Evolutionary conservation across 2,113 vertebrate genomes (phyloP).

Genomic region (Leptosomus discolor): DNA sequence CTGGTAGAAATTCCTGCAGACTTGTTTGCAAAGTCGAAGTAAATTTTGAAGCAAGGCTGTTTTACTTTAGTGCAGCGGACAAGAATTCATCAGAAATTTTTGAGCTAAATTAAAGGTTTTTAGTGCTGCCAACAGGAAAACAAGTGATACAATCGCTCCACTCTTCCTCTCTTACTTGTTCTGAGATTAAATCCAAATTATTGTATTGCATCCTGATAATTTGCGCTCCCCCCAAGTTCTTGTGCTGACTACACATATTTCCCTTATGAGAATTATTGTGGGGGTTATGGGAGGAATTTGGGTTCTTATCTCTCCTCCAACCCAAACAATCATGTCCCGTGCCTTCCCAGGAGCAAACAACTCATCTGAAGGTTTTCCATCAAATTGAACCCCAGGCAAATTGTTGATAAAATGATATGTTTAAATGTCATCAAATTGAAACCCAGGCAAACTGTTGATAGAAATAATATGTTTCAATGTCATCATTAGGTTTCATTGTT

Average conservation of each 20-base stretch:
- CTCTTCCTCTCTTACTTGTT: not conserved
- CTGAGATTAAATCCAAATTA: not conserved
- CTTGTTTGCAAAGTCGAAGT: conserved; percentile 3
- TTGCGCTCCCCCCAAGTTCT: not conserved
- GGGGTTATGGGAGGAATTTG: not conserved
- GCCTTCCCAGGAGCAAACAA: not conserved
- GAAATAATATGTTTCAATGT: not conserved
- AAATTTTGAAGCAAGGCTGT: not conserved
- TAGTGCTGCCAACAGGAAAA: conserved; percentile 29
- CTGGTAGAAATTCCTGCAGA: not conserved
- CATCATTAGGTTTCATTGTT: not conserved
- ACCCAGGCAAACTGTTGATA: not conserved
- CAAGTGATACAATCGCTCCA: not conserved
- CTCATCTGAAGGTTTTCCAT: not conserved
- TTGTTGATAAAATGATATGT: not conserved
- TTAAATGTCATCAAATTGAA: not conserved
- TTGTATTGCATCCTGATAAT: not conserved
- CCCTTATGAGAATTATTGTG: not conserved
- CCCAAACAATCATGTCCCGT: not conserved
- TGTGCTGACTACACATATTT: not conserved
- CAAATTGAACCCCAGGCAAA: not conserved
- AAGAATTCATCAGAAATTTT: conserved; percentile 10
- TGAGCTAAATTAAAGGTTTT: not conserved
- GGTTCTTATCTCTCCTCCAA: not conserved
- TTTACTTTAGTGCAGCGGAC: not conserved